These are phyloP conservation scores for Eulemur coronatus DNA, from an alignment of 2,797 vertebrate genomes.

Conservation along the genomic window DNA sequence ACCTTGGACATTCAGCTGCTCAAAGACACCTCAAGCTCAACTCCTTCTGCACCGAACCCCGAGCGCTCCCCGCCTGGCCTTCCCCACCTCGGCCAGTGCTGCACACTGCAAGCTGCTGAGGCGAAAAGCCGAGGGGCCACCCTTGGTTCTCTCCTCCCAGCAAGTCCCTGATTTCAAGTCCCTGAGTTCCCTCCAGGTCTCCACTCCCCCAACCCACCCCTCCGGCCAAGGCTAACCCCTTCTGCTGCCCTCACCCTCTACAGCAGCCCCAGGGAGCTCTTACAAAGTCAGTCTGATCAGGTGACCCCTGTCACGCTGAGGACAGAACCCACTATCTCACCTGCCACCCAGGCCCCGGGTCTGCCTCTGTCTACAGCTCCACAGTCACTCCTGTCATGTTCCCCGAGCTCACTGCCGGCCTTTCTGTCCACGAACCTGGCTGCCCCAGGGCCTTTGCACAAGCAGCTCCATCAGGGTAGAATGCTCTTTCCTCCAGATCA, in stretches of 20 bases:
- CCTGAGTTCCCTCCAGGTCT: background rate
- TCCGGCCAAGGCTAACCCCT: too few relatives aligned
- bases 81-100: fast-evolving
- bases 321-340: background rate
- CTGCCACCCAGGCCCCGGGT: fast-evolving
- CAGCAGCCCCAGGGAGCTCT: background rate
- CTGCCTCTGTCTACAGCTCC: background rate
- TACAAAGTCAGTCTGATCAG: background rate
- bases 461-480: background rate
- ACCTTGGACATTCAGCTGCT: background rate
- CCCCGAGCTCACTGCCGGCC: background rate
- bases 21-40: background rate
- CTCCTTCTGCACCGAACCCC: fast-evolving
- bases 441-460: background rate
- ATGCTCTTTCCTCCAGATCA: background rate
- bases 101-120: background rate
- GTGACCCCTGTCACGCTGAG: background rate
- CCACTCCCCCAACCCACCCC: too few relatives aligned
- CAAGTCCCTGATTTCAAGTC: background rate
- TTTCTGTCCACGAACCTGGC: background rate
- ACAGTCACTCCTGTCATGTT: background rate
- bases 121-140: fast-evolving
- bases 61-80: fast-evolving
- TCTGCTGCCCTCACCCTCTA: background rate
- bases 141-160: background rate